Evolutionary conservation across 2,888 invertebrate genomes (phyloP).

Genomic region (Plebejus melissa): DNA sequence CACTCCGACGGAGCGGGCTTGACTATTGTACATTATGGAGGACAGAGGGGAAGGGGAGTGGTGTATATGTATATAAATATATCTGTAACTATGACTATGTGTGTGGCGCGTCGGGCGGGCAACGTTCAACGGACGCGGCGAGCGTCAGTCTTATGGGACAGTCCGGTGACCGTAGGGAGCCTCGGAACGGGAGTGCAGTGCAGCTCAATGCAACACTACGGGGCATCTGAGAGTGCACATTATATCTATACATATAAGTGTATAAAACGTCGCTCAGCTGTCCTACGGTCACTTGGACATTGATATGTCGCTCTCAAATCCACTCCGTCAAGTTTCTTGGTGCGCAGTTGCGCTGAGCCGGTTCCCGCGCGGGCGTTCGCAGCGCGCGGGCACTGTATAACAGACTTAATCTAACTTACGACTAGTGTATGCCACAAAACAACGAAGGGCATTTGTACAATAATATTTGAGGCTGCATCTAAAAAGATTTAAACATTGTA

Average conservation of each 20-base stretch:
- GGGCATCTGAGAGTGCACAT: background rate
- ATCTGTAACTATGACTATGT: conserved; percentile 52
- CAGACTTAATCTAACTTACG: conserved; percentile 60
- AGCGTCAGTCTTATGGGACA: conserved; percentile 66
- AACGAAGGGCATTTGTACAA: conserved; percentile 18
- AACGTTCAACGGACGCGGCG: conserved; percentile 47
- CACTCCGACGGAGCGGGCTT: conserved; percentile 50
- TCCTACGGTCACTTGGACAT: conserved; percentile 29
- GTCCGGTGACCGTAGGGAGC: conserved; percentile 37
- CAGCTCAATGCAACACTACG: background rate
- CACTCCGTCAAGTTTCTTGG: conserved; percentile 63
- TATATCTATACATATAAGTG: background rate
- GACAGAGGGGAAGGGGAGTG: conserved; percentile 52
- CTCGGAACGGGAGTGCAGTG: background rate
- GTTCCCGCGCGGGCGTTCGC: conserved; percentile 66
- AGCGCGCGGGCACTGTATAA: conserved; percentile 68
- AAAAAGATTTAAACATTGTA: background rate
- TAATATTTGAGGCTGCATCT: background rate
- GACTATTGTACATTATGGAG: conserved; percentile 75
- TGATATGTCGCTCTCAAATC: conserved; percentile 37
- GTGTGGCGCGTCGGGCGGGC: conserved; percentile 53
- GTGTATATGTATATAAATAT: conserved; percentile 68
- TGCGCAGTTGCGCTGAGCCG: conserved; percentile 57
- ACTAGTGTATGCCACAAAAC: conserved; percentile 38
- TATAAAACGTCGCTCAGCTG: background rate